These are phyloP conservation scores for Cherax quadricarinatus DNA, from an alignment of 1,140 invertebrate genomes.

Conservation along the genomic window DNA sequence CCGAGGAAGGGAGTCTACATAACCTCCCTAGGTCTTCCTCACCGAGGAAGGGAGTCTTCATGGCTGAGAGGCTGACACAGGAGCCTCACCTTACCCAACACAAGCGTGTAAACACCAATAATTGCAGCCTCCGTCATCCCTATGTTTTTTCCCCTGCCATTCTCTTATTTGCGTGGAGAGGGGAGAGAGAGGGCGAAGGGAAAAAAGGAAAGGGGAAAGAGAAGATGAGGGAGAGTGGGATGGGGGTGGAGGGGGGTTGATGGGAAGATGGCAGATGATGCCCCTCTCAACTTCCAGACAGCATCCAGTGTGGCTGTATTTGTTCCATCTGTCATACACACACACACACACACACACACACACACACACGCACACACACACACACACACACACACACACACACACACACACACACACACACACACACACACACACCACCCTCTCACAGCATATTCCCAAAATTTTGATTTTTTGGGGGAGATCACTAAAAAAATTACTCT, in stretches of 20 bases:
- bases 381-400: conserved; percentile 29
- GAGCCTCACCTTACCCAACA: not conserved
- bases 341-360: not conserved
- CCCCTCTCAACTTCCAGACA: too few species aligned
- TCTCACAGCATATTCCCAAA: too few species aligned
- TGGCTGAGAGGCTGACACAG: not conserved
- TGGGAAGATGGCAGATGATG: too few species aligned
- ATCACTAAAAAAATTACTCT: too few species aligned
- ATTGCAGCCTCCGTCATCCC: not conserved
- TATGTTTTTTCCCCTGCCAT: not conserved
- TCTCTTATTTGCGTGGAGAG: not conserved
- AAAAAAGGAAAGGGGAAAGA: not conserved
- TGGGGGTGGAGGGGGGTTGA: too few species aligned
- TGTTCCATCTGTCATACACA: not conserved
- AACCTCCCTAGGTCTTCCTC: too few species aligned
- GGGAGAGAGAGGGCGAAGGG: not conserved
- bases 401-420: not conserved
- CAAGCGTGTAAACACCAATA: not conserved
- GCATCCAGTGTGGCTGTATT: too few species aligned
- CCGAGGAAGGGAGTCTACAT: too few species aligned
- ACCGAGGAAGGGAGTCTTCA: too few species aligned
- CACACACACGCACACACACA: conserved; percentile 23
- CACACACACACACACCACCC: too few species aligned
- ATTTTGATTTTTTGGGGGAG: too few species aligned
- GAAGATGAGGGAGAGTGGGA: too few species aligned